Conservation (phyloP, 2,888 invertebrate genomes). For the Ptilodon capucinus region DNA sequence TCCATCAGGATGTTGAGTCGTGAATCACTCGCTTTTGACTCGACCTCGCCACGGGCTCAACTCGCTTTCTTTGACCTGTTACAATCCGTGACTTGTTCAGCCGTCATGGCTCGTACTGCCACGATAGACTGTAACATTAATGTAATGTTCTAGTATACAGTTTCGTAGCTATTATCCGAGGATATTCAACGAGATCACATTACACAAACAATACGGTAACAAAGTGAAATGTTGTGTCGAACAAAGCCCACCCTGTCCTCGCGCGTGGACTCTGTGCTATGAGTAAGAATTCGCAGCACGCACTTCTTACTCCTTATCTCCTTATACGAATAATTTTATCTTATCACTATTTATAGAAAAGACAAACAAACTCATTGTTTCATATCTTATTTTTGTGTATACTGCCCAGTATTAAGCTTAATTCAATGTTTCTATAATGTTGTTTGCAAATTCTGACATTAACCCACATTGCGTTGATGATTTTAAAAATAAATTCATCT, state of each 20-base stretch:
- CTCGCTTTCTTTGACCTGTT: conserved; percentile 69
- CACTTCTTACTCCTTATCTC: conserved; percentile 41
- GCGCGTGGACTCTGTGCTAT: conserved; percentile 12
- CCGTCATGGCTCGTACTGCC: conserved; percentile 44
- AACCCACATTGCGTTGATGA: not conserved
- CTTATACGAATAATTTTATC: conserved; percentile 34
- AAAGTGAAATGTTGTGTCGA: conserved; percentile 18
- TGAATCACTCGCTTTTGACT: conserved; percentile 47
- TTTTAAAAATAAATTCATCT: not conserved
- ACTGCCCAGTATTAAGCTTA: conserved; percentile 17
- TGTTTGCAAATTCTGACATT: not conserved
- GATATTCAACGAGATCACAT: conserved; percentile 6
- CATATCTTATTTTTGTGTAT: conserved; percentile 27
- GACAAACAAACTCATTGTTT: conserved; percentile 37
- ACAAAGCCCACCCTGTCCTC: conserved; percentile 17
- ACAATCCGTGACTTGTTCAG: conserved; percentile 55
- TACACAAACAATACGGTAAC: conserved; percentile 9
- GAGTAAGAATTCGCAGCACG: conserved; percentile 41
- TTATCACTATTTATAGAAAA: conserved; percentile 42
- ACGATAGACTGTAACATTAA: conserved; percentile 27
- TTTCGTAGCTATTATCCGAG: conserved; percentile 1
- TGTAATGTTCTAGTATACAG: conserved; percentile 16
- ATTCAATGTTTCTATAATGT: conserved; percentile 2
- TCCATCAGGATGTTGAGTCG: conserved; percentile 45
- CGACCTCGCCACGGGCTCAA: conserved; percentile 46